Evolutionary conservation across 1,140 invertebrate genomes (phyloP).

Genomic region (Ceratosolen solmsi): DNA sequence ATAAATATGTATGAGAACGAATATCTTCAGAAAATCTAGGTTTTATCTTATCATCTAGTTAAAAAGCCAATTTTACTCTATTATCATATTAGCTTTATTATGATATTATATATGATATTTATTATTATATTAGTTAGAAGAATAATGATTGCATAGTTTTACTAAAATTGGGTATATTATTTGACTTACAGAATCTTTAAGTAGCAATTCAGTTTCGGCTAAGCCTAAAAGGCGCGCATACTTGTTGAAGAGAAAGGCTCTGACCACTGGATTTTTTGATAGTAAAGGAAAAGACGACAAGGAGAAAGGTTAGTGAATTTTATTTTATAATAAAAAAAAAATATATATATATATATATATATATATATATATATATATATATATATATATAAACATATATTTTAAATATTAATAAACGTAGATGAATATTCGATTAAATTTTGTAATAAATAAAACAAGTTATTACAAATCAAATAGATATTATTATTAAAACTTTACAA

Average conservation of each 20-base stretch:
- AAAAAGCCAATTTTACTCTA: not conserved
- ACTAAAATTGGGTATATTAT: not conserved
- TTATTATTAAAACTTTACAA: too few species aligned
- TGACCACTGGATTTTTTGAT: conserved; percentile 89
- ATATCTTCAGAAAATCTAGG: not conserved
- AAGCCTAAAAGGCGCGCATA: conserved; percentile 85
- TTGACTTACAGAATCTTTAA: conserved; percentile 70
- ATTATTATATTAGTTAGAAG: not conserved
- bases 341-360: too few species aligned
- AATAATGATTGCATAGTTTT: not conserved
- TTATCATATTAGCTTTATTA: too few species aligned
- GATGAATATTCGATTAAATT: too few species aligned
- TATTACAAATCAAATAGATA: too few species aligned
- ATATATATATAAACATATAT: too few species aligned
- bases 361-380: too few species aligned
- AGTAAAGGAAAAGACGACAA: conserved; percentile 80
- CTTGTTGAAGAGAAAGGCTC: conserved; percentile 86
- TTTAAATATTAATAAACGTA: too few species aligned
- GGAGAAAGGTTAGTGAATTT: conserved; percentile 77
- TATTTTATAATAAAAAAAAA: too few species aligned
- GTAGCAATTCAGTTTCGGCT: conserved; percentile 65
- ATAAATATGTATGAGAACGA: not conserved
- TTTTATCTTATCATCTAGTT: not conserved
- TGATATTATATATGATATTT: not conserved
- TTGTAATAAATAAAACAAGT: too few species aligned